Base-by-base conservation (phyloP, 2,797 vertebrate species). In the Holocentrus rufus region DNA sequence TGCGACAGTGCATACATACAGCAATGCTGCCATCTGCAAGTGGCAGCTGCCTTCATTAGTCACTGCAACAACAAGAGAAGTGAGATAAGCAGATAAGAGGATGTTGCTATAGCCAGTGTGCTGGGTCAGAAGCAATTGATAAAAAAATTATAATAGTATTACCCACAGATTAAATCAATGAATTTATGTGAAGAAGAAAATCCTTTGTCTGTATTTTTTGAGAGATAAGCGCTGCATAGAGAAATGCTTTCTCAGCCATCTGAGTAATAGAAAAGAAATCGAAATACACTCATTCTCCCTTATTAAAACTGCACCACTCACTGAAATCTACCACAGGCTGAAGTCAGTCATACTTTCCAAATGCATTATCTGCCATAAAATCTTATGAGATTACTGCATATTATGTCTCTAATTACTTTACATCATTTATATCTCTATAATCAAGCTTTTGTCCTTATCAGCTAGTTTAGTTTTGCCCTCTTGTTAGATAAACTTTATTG, bases 231-330 rank as follows among this genome's bases (percentile, higher is more conserved):
- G 22, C 27, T 72, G 69, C 56, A 25, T 23, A 68, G 57, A 82
- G 65, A 83, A 83, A 76, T 58, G 54, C 77, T 73, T 77, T 50
- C 84, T 83, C 78, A 82, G 81, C 20, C 25, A 10, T 79, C 74
- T 86, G 78, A 86, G 77, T 85, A 81, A 85, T 65, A 66, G 57
- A 79, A 67, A 85, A 13, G 9, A 77, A 74, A 84, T 76, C 2
- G 9, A 74, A 56, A 49, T 72, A 52, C 65, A 61, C 58, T 77
- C 30, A 31, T 56, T 54, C 71, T 73, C 73, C n/a, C 57, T 65
- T 73, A 63, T 66, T 79, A 77, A 78, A 23, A 25, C 56, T 18
- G 30, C 39, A 63, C 69, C 46, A 69, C 65, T 79, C 68, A 49
- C 9, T 63, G 34, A 68, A 76, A 69, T 54, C 57, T 13, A 58